phyloP scores from a whole-genome alignment of 2,888 invertebrate species.

The Apeira syringaria region DNA sequence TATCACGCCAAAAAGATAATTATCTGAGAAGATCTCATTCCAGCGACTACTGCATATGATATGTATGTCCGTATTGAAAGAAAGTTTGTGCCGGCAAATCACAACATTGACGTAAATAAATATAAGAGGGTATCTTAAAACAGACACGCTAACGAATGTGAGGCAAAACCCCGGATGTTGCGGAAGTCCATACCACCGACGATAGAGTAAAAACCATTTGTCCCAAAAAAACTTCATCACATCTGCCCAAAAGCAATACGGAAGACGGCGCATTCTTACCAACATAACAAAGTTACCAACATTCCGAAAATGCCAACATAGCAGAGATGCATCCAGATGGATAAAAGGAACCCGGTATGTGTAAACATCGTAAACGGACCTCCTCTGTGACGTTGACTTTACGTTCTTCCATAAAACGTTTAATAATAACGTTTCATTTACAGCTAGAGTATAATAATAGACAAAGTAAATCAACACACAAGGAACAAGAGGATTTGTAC shows the following conservation, averaged over 20 bases:
- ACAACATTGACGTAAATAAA: too few relatives aligned
- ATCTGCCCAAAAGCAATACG: constrained; percentile 22
- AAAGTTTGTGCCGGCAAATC: too few relatives aligned
- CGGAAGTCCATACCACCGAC: neutral
- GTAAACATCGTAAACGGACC: constrained; percentile 34
- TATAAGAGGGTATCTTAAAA: too few relatives aligned
- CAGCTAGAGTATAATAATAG: neutral
- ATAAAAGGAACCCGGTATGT: constrained; percentile 19
- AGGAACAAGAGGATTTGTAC: too few relatives aligned
- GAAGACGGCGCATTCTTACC: constrained; percentile 22
- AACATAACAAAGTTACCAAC: constrained; percentile 11
- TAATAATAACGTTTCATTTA: constrained; percentile 20
- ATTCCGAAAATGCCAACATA: constrained; percentile 13
- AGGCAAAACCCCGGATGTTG: constrained; percentile 1
- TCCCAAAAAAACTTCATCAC: constrained; percentile 15
- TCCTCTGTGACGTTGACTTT: constrained; percentile 9
- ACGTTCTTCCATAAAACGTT: constrained; percentile 20
- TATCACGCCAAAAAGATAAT: too few relatives aligned
- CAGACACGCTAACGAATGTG: too few relatives aligned
- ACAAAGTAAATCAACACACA: too few relatives aligned
- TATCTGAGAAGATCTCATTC: too few relatives aligned
- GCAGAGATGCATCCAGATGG: constrained; percentile 28
- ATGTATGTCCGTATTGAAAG: too few relatives aligned
- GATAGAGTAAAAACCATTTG: neutral
- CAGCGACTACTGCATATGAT: too few relatives aligned